These are phyloP conservation scores for Epinephelus awoara DNA, from an alignment of 2,797 vertebrate genomes.

Conservation along the genomic window DNA sequence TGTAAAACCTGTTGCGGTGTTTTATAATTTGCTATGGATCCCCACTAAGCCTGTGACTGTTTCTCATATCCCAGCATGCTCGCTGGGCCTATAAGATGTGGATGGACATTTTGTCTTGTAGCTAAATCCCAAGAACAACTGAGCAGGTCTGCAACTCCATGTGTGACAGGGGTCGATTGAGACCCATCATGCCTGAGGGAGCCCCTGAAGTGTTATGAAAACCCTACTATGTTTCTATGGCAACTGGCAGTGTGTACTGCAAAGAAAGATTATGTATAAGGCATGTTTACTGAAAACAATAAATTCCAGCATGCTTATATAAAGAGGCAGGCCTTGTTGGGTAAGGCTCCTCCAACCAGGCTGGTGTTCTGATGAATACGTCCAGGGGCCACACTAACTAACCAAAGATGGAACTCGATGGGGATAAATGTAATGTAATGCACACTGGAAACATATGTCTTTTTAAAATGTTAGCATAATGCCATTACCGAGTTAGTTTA, in stretches of 20 bases:
- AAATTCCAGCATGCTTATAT: slow-evolving; percentile 81
- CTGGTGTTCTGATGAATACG: slow-evolving; percentile 45
- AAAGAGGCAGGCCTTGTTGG: slow-evolving; percentile 57
- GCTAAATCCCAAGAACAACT: slow-evolving; percentile 46
- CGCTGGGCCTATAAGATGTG: slow-evolving; percentile 49
- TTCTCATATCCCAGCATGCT: slow-evolving; percentile 76
- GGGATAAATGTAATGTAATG: slow-evolving; percentile 33
- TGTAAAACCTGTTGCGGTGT: slow-evolving; percentile 69
- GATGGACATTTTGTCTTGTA: slow-evolving; percentile 61
- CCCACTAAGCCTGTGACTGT: slow-evolving; percentile 58
- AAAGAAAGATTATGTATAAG: slow-evolving; percentile 72
- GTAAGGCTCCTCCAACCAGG: slow-evolving; percentile 31
- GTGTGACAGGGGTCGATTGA: slow-evolving; percentile 53
- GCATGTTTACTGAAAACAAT: slow-evolving; percentile 85
- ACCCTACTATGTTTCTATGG: slow-evolving; percentile 72
- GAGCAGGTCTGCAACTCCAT: slow-evolving; percentile 27
- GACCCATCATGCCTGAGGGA: slow-evolving; percentile 51
- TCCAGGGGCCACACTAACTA: slow-evolving; percentile 56
- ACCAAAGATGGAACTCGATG: slow-evolving; percentile 57
- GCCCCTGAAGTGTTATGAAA: slow-evolving; percentile 78
- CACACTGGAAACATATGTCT: slow-evolving; percentile 65
- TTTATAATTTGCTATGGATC: slow-evolving; percentile 74
- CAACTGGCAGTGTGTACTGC: slow-evolving; percentile 68
- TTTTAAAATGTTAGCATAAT: slow-evolving; percentile 53
- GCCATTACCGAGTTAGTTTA: slow-evolving; percentile 56